Conservation (phyloP, 2,797 vertebrate species). For the Dromococcyx pavoninus region DNA sequence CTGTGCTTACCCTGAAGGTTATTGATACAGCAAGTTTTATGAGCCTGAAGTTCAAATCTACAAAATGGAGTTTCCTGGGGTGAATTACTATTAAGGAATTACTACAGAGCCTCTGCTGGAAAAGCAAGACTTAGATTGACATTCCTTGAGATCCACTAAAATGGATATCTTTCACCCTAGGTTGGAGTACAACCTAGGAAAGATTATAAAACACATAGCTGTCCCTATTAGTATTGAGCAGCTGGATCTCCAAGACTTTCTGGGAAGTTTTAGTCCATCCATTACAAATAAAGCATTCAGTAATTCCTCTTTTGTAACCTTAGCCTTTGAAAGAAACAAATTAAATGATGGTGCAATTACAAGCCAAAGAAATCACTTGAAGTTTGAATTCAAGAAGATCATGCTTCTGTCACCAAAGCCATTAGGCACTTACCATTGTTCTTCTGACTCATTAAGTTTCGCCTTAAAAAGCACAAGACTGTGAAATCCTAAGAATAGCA, state of each 20-base stretch:
- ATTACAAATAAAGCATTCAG: background rate
- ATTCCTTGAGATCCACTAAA: background rate
- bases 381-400: background rate
- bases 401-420: background rate
- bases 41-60: background rate
- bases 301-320: background rate
- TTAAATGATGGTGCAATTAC: background rate
- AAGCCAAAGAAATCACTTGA: background rate
- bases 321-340: constrained; percentile 2
- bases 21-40: background rate
- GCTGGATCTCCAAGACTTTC: background rate
- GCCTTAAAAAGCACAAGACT: background rate
- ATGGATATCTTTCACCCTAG: background rate
- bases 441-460: background rate
- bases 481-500: constrained; percentile 8
- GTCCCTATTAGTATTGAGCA: background rate
- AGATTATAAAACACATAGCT: background rate
- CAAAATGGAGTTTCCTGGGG: background rate
- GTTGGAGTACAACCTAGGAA: background rate
- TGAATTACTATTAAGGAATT: background rate
- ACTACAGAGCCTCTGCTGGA: background rate
- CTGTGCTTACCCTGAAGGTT: background rate
- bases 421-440: background rate
- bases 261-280: background rate
- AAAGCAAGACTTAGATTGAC: background rate